phyloP scores from a whole-genome alignment of 2,888 invertebrate genomes.

The Heteromyza rotundicornis region DNA sequence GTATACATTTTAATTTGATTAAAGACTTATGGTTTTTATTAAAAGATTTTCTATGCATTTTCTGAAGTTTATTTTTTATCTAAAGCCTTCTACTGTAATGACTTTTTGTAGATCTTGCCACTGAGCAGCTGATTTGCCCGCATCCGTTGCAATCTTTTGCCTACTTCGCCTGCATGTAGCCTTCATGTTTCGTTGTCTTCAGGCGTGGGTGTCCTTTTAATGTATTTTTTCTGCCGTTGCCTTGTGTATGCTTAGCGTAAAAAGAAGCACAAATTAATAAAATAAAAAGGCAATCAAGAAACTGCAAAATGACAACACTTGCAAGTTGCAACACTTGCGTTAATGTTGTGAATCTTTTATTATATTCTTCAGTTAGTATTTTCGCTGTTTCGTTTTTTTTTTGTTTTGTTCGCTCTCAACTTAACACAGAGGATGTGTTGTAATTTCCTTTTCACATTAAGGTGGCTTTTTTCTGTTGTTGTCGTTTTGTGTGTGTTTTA shows the following conservation, averaged over 20 bases:
- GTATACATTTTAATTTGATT: too few species aligned
- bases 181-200: not conserved
- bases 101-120: not conserved
- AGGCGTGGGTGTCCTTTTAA: not conserved
- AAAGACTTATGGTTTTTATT: too few species aligned
- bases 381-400: not conserved
- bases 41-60: too few species aligned
- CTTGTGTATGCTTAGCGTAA: not conserved
- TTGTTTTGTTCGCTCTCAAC: not conserved
- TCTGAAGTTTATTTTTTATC: too few species aligned
- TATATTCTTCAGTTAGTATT: too few species aligned
- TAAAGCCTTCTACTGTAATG: too few species aligned
- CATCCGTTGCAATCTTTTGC: not conserved
- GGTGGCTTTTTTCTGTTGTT: not conserved
- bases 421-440: conserved; percentile 1
- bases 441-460: conserved; percentile 6
- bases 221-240: not conserved
- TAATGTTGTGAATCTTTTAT: not conserved
- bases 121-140: not conserved
- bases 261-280: conserved; percentile 2
- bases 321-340: too few species aligned
- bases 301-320: not conserved
- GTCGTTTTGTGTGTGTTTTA: not conserved
- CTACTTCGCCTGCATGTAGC: not conserved
- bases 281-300: not conserved